Evolutionary conservation across 1,140 invertebrate genomes (phyloP).

Genomic region (Elymnias hypermnestra): DNA sequence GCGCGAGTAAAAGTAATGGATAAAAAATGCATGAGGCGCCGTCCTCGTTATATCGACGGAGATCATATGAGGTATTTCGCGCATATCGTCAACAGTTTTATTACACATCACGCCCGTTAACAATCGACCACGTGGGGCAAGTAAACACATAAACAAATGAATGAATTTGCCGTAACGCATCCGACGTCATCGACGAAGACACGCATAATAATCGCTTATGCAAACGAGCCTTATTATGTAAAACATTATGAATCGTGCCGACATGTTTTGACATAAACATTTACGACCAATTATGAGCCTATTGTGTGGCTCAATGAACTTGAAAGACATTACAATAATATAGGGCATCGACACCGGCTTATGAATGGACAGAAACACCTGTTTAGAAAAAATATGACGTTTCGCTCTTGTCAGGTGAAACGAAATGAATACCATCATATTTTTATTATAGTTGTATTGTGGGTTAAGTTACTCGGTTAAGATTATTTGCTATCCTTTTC

Average conservation of each 20-base stretch:
- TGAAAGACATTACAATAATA: slow-evolving; percentile 64
- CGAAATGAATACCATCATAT: slow-evolving; percentile 54
- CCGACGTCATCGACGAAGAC: slow-evolving; percentile 58
- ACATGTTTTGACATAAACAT: slow-evolving; percentile 65
- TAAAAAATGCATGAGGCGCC: background rate
- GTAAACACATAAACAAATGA: slow-evolving; percentile 64
- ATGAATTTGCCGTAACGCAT: slow-evolving; percentile 59
- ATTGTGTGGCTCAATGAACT: slow-evolving; percentile 69
- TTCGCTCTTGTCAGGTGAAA: slow-evolving; percentile 56
- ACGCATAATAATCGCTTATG: slow-evolving; percentile 70
- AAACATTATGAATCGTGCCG: slow-evolving; percentile 58
- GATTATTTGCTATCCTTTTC: slow-evolving; percentile 33
- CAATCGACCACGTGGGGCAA: slow-evolving; percentile 36
- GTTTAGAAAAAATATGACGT: slow-evolving; percentile 55
- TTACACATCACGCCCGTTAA: slow-evolving; percentile 40
- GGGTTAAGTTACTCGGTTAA: slow-evolving; percentile 26
- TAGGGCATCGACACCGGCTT: slow-evolving; percentile 63
- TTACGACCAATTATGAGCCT: slow-evolving; percentile 64
- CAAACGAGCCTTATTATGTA: slow-evolving; percentile 71
- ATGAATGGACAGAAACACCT: slow-evolving; percentile 56
- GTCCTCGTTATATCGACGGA: background rate
- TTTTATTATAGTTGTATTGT: slow-evolving; percentile 43
- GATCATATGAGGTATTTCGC: slow-evolving; percentile 5
- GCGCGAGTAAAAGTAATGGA: background rate
- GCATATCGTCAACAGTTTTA: slow-evolving; percentile 42